A percentile compares a stretch with the other conserved stretches of the same genome.
Conservation (phyloP, 64 coral and sea anemone species). For the Anthopleura sola region DNA sequence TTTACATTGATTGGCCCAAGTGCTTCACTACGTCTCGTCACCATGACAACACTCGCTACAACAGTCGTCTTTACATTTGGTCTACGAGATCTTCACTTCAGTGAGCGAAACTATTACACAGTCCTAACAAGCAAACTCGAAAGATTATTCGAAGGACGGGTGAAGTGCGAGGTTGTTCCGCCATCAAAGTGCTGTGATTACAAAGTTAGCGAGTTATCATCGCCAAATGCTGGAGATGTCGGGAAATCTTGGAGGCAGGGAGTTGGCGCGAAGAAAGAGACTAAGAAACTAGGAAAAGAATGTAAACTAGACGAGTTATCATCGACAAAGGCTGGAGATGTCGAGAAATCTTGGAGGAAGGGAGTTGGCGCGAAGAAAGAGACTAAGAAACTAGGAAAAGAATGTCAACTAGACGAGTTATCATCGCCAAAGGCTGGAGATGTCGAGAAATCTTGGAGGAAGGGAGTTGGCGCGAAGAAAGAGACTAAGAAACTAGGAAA, state of each 20-base stretch:
- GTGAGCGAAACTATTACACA: conserved; percentile 50
- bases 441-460: neutral
- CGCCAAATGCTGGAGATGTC: neutral
- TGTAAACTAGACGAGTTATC: neutral
- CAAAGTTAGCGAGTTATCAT: neutral
- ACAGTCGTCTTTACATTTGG: conserved; percentile 45
- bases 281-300: neutral
- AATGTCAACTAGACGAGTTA: neutral
- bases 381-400: neutral
- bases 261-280: neutral
- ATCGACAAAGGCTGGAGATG: neutral
- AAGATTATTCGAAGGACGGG: neutral
- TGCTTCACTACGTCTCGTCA: conserved; percentile 48
- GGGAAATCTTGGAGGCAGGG: neutral
- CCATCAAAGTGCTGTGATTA: neutral
- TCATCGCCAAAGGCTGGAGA: neutral
- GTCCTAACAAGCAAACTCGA: neutral
- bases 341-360: neutral
- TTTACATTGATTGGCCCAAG: conserved; percentile 32
- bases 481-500: neutral
- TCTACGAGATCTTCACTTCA: conserved; percentile 37
- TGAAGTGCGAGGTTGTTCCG: neutral
- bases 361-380: neutral
- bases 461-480: neutral
- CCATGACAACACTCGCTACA: conserved; percentile 16